Evolutionary conservation across 1,140 invertebrate genomes (phyloP), one percentile per base, ranked within the genome.

Genomic region (Zaprionus camerounensis): DNA sequence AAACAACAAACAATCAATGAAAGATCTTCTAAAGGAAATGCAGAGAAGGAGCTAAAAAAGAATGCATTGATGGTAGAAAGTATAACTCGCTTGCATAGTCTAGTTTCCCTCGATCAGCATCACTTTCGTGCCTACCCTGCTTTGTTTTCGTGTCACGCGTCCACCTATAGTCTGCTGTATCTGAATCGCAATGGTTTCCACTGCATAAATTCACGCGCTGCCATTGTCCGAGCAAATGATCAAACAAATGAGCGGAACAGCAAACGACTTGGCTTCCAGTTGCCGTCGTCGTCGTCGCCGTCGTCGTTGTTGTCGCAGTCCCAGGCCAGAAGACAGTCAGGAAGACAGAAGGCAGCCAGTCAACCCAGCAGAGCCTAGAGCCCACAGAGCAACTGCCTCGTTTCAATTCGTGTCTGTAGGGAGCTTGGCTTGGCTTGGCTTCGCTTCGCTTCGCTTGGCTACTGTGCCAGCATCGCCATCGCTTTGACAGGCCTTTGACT

Each of bases 131-230:
- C 5, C 2, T 22, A 5, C 3, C 15, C n/a, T 11, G 53, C n/a
- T 4, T 31, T 5, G 2, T 5, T 4, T 13, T 66, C 51, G 63
- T 66, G 63, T 66, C 64, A 66, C 64, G 64, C 24, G 64, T 0
- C 2, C 64, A 66, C 44, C 64, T 44, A 4, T 38, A 57, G 34
- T 22, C 13, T 20, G 53, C 65, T 20, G 44, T 44, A 31, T 28
- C 28, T 44, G 26, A 63, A 44, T 44, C 59, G 68, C 67, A 62
- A 53, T 64, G 65, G 56, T 90, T 81, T 81, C 71, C 76, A 90
- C 87, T 86, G 86, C 87, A 91, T 91, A 91, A 91, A 91, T 91
- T 91, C 86, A 91, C 86, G 86, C 86, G 86, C 82, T 81, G 82
- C 86, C 82, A 86, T 91, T 91, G 84, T 88, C 84, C 84, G 73